Evolutionary conservation across 2,113 vertebrate genomes (phyloP).

Genomic region (Hoplias malabaricus): DNA sequence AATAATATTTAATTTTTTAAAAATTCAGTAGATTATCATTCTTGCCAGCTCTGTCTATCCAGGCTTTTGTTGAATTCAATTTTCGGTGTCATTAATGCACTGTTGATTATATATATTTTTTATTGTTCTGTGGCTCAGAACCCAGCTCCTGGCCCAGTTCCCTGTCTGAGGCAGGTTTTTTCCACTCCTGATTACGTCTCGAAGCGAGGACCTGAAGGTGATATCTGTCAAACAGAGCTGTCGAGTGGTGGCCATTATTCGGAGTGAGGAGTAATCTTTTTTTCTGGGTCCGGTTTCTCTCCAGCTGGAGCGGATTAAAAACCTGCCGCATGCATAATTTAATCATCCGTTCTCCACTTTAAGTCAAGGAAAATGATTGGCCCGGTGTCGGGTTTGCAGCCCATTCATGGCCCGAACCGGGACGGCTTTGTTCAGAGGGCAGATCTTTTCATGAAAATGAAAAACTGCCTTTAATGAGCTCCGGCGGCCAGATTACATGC

Average conservation of each 20-base stretch:
- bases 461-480: constrained; percentile 62
- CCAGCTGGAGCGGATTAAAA: constrained; percentile 58
- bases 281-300: constrained; percentile 68
- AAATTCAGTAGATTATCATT: no score
- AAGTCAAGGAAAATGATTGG: constrained; percentile 80
- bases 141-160: constrained; percentile 7
- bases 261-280: constrained; percentile 63
- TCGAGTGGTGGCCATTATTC: constrained; percentile 40
- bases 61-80: no score
- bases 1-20: no score
- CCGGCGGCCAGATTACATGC: neutral
- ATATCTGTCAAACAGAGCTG: constrained; percentile 58
- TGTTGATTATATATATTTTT: no score
- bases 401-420: constrained; percentile 65
- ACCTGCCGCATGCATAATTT: constrained; percentile 78
- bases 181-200: constrained; percentile 52
- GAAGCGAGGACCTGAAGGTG: neutral
- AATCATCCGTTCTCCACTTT: constrained; percentile 75
- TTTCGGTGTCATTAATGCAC: no score
- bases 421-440: constrained; percentile 68
- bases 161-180: constrained; percentile 25
- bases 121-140: neutral
- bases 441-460: constrained; percentile 76
- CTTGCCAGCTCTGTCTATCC: no score
- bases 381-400: constrained; percentile 71